Evolutionary conservation across 2,888 invertebrate species (phyloP).

Genomic region (Meteorus cinctellus): DNA sequence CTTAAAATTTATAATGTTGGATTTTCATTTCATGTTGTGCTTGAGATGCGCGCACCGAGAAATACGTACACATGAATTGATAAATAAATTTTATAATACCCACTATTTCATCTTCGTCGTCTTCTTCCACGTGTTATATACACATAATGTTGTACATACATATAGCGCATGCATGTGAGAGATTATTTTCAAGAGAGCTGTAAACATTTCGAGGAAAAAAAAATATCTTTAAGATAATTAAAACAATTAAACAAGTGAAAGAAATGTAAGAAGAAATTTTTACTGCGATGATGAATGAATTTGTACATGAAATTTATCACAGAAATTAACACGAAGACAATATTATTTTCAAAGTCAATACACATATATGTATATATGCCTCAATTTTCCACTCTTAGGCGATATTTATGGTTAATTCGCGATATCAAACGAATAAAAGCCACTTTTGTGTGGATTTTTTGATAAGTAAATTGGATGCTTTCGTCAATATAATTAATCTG

Average conservation of each 20-base stretch:
- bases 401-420: neutral
- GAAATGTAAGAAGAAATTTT: neutral
- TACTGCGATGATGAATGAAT: neutral
- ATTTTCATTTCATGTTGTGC: neutral
- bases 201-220: constrained; percentile 4
- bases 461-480: neutral
- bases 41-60: neutral
- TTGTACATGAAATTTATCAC: neutral
- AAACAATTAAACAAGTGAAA: neutral
- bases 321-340: neutral
- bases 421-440: too few species aligned
- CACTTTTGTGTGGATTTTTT: too few species aligned
- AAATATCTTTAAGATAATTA: neutral
- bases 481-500: too few species aligned
- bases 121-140: neutral
- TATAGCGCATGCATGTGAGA: neutral
- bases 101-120: constrained; percentile 7
- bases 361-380: neutral
- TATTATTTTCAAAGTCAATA: neutral
- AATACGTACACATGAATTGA: neutral
- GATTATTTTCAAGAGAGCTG: neutral
- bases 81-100: constrained; percentile 6
- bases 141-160: neutral
- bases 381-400: neutral
- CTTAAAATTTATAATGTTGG: constrained; percentile 11